These are phyloP conservation scores for Morone saxatilis DNA, from an alignment of 2,113 vertebrate genomes.

Conservation along the genomic window DNA sequence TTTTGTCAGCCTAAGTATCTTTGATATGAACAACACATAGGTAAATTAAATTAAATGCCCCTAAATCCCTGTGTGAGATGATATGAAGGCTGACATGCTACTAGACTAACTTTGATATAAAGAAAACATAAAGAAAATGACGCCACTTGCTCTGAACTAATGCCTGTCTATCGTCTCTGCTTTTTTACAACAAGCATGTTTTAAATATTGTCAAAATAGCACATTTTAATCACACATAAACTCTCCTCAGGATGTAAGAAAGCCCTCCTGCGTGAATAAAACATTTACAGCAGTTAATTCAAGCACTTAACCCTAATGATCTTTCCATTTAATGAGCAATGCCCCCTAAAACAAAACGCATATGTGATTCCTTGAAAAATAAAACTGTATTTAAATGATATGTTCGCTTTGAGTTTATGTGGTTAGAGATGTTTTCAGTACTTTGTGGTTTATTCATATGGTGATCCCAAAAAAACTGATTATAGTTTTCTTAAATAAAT, in stretches of 20 bases:
- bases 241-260: neutral
- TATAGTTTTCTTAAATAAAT: neutral
- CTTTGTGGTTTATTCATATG: neutral
- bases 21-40: neutral
- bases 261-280: neutral
- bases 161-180: neutral
- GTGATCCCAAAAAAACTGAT: neutral
- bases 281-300: neutral
- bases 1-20: neutral
- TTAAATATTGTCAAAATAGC: neutral
- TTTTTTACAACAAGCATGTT: neutral
- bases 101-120: neutral
- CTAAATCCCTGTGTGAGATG: neutral
- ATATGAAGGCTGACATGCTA: neutral
- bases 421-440: neutral
- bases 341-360: neutral
- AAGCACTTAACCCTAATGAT: neutral
- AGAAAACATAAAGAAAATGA: neutral
- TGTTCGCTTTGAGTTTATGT: neutral
- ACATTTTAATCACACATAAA: neutral
- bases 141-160: neutral
- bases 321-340: neutral
- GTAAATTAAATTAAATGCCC: neutral
- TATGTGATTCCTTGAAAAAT: neutral
- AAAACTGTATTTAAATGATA: neutral